Evolutionary conservation across 1,140 invertebrate species (phyloP).

Genomic region (Zaprionus lachaisei): DNA sequence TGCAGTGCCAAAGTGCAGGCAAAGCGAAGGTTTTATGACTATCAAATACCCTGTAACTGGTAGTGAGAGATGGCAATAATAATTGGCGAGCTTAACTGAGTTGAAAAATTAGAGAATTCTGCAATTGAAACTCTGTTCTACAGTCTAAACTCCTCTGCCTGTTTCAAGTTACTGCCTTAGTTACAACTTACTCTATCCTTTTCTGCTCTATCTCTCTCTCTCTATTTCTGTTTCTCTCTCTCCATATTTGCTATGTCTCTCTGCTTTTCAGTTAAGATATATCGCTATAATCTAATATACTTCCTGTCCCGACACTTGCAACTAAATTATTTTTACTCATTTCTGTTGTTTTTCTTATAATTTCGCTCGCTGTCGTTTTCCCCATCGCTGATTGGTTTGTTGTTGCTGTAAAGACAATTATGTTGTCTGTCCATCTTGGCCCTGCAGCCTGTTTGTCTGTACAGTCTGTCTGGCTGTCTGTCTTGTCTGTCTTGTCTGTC

Average conservation of each 20-base stretch:
- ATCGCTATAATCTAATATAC: not conserved
- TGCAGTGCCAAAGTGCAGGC: conserved; percentile 44
- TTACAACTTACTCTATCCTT: not conserved
- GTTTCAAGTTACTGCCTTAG: not conserved
- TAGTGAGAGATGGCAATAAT: not conserved
- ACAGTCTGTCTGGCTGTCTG: not conserved
- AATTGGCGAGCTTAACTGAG: too few species aligned
- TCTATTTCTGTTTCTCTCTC: not conserved
- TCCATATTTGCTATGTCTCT: not conserved
- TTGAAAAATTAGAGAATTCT: not conserved
- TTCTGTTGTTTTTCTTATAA: conserved; percentile 11
- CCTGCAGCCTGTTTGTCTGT: conserved; percentile 6
- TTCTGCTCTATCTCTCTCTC: not conserved
- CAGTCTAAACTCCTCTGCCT: not conserved
- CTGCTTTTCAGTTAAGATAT: not conserved
- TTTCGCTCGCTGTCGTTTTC: not conserved
- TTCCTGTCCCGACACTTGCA: conserved; percentile 3
- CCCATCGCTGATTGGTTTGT: conserved; percentile 22
- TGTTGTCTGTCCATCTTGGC: conserved; percentile 51
- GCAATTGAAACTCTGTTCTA: not conserved
- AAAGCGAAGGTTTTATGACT: conserved; percentile 1
- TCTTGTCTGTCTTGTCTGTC: conserved; percentile 35
- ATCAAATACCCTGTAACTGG: conserved; percentile 10
- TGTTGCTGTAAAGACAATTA: conserved; percentile 71
- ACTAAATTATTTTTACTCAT: conserved; percentile 15